Percentiles rank a stretch among this genome's conserved stretches.
phyloP scores from a whole-genome alignment of 2,797 vertebrate species.

The Astyanax mexicanus region DNA sequence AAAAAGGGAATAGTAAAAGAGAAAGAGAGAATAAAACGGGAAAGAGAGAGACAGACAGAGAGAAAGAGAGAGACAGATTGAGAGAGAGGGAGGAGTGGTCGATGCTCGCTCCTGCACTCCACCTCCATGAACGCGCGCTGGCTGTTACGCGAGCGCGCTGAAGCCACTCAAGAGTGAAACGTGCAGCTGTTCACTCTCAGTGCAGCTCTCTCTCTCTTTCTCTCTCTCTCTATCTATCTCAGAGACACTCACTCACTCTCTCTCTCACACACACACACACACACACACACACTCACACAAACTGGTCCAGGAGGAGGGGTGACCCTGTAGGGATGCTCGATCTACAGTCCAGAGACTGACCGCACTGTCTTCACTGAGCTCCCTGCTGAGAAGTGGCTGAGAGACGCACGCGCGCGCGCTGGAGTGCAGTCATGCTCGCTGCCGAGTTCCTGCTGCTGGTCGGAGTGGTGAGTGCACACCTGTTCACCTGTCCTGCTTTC shows the following conservation, averaged over 20 bases:
- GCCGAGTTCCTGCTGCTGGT: slow-evolving; percentile 47
- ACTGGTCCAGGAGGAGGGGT: neutral
- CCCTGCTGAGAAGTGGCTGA: neutral
- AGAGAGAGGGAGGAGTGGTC: neutral
- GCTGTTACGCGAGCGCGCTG: slow-evolving; percentile 15
- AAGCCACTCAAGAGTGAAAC: neutral
- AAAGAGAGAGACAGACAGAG: neutral
- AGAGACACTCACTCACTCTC: too few relatives aligned
- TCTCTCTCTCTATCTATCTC: slow-evolving; percentile 17
- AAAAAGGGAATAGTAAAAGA: neutral
- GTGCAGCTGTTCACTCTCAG: neutral
- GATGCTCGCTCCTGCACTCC: neutral
- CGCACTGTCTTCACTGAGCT: neutral
- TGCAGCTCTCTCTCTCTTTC: slow-evolving; percentile 3
- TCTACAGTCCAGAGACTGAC: neutral
- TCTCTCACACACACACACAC: neutral
- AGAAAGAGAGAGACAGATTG: neutral
- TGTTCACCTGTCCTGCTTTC: too few relatives aligned
- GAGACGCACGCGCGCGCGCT: neutral
- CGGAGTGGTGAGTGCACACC: slow-evolving; percentile 71
- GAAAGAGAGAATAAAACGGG: neutral
- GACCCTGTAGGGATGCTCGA: neutral
- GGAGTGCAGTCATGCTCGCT: neutral
- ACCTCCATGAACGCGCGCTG: neutral
- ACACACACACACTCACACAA: neutral